Conservation (phyloP, 1,140 invertebrate species). For the Drosophila triauraria region DNA sequence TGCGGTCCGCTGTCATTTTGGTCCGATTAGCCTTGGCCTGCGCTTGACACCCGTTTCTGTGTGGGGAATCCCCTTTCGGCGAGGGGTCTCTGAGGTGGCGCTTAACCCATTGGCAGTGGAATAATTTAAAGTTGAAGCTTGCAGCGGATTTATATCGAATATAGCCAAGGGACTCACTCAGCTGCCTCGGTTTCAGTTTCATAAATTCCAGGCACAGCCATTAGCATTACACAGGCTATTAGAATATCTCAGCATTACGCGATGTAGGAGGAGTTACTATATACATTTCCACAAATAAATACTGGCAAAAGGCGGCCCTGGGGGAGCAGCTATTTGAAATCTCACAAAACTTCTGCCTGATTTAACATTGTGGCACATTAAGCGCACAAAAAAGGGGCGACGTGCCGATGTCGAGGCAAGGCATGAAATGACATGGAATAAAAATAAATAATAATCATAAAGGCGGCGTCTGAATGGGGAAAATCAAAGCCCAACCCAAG, state of each 20-base stretch:
- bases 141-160: constrained; percentile 3
- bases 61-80: no score
- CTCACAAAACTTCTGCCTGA: constrained; percentile 73
- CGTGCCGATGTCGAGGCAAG: constrained; percentile 3
- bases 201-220: constrained; percentile 63
- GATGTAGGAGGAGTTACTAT: background rate
- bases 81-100: background rate
- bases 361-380: constrained; percentile 68
- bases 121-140: constrained; percentile 13
- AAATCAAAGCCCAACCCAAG: background rate
- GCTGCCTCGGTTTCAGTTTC: constrained; percentile 10
- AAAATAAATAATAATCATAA: constrained; percentile 43
- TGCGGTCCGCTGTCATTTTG: constrained; percentile 54
- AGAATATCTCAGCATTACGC: constrained; percentile 72
- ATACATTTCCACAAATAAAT: background rate
- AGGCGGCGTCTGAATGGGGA: constrained; percentile 12
- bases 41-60: constrained; percentile 1
- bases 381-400: constrained; percentile 14
- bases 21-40: constrained; percentile 55
- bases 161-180: constrained; percentile 7
- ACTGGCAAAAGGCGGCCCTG: background rate
- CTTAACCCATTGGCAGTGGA: constrained; percentile 62
- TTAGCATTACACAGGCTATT: constrained; percentile 74
- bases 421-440: constrained; percentile 29
- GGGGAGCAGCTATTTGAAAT: constrained; percentile 60